Base-by-base conservation (phyloP, 2,113 vertebrate genomes). In the Scatophagus argus region DNA sequence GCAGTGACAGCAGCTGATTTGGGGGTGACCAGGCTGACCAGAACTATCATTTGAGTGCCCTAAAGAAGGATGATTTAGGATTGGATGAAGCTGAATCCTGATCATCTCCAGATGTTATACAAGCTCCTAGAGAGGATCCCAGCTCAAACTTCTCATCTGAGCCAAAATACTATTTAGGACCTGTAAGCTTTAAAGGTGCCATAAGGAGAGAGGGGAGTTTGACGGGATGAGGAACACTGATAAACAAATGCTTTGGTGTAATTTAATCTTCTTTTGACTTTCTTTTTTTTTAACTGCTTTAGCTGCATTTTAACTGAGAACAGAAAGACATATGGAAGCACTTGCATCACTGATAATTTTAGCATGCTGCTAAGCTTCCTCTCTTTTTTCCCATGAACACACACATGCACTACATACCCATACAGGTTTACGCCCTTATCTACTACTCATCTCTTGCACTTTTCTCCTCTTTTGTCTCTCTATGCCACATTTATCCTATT, bases 21-120 rank as follows among this genome's bases (percentile, higher is more conserved):
- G 58, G 31, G 36, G 77, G 58, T 62, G 83, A 86, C 82, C 84
- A 49, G 43, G 66, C 66, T 78, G 85, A 87, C 86, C 79, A 85
- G 70, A 88, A 84, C 79, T 77, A 67, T 89, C 74, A 89, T 88
- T 83, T 87, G 64, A 61, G 56, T 67, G 66, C 65, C 43, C 83
- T 67, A 27, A 68, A 70, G 61, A 54, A 34, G 54, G 46, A 31
- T 61, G 77, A 80, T 77, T 86, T 71, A 27, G 63, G 38, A 82
- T 36, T 76, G 60, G 61, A 61, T 78, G 43, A 63, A 86, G 79
- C 56, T 64, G 68, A 52, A 52, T 79, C 25, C 46, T 84, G 88
- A 93, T 92, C 80, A 78, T 79, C 87, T 87, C 91, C 93, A 93
- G 92, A 92, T 93, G 93, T 77, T 60, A 47, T 61, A 27, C 11